Base-by-base conservation (phyloP, 2,113 vertebrate species). In the Trochalopteron elliotii region DNA sequence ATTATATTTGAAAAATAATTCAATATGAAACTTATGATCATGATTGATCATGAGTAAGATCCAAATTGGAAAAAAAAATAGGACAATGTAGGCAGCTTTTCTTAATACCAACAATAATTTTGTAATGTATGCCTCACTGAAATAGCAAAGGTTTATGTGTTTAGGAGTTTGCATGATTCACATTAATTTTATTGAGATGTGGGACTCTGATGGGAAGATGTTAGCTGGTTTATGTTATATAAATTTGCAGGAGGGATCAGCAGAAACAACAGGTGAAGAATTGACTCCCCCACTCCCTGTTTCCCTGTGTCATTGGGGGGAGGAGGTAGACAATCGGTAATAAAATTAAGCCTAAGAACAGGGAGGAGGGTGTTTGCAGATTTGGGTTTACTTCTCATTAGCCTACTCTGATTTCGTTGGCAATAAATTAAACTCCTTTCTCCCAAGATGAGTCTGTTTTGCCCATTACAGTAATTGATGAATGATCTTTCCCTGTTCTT, bases 271-370 rank as follows among this genome's bases (percentile, higher is more conserved):
- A 35, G 25, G 30, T 68, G 19, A 35, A 69, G 40, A 76, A 55
- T 10, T 35, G 21, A 35, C 12, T 83, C 21, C 25, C 5, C 8
- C 25, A n/a, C 8, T 76, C 30, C 11, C 17, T 27, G 5, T 76
- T 69, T 31, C 5, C 30, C 25, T 69, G 17, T 28, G n/a, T n/a
- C 5, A 3, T 3, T 47, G 12, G 0, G 14, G 8, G 15, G 18
- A 76, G 35, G 22, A 63, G 12, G 3, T 16, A 42, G 31, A 28
- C 10, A 31, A 42, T 0, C 23, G 12, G 7, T 49, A 61, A 61
- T 49, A 23, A 69, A 47, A 45, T 45, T 39, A 60, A 53, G 8
- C 21, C 31, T 69, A 35, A 31, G 25, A 76, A 76, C 12, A 55
- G 12, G 45, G 11, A 60, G 20, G 14, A 60, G 24, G 10, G 2